Evolutionary conservation across 2,113 vertebrate genomes (phyloP).

Genomic region (Epinephelus fuscoguttatus): DNA sequence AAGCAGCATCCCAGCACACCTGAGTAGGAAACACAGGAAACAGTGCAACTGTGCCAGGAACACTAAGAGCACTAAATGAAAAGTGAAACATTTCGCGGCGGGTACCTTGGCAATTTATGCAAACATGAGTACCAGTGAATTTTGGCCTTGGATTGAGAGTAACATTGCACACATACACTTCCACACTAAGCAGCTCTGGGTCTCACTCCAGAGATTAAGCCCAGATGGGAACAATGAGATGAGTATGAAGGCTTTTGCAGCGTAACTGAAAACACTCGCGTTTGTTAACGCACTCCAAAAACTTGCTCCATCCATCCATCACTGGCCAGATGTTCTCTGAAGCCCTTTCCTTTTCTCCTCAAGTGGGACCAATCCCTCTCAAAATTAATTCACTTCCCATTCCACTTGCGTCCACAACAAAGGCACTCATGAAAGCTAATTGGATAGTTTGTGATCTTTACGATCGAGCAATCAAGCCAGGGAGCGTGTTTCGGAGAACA

Average conservation of each 20-base stretch:
- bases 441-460: conserved; percentile 63
- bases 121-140: conserved; percentile 49
- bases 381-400: conserved; percentile 76
- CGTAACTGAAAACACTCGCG: conserved; percentile 78
- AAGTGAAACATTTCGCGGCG: conserved; percentile 40
- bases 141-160: conserved; percentile 41
- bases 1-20: conserved; percentile 51
- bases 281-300: conserved; percentile 80
- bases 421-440: conserved; percentile 72
- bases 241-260: conserved; percentile 76
- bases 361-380: conserved; percentile 65
- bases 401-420: conserved; percentile 75
- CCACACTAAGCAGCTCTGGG: conserved; percentile 37
- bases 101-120: conserved; percentile 43
- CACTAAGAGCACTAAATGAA: conserved; percentile 33
- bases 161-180: conserved; percentile 40
- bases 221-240: conserved; percentile 83
- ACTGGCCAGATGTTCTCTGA: conserved; percentile 78
- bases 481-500: conserved; percentile 40
- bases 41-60: conserved; percentile 45
- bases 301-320: conserved; percentile 74
- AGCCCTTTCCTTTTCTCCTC: conserved; percentile 64
- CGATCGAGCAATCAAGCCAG: conserved; percentile 46
- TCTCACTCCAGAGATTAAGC: conserved; percentile 72
- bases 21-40: conserved; percentile 45